Percentiles rank a stretch among this genome's conserved stretches.
phyloP scores from a whole-genome alignment of 2,888 invertebrate genomes.

The Zele albiditarsus region DNA sequence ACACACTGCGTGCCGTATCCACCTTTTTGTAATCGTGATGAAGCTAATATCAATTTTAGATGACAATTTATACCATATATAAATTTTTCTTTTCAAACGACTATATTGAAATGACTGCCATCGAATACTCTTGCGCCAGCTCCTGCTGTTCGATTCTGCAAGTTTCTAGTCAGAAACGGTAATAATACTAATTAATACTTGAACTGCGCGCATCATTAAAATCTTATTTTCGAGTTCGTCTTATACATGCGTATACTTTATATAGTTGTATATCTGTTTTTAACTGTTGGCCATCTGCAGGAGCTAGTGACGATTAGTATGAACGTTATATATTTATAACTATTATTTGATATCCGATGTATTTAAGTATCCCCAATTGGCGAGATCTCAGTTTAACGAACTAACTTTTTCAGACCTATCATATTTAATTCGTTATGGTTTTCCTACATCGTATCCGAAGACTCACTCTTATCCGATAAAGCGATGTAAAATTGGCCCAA shows the following conservation, averaged over 20 bases:
- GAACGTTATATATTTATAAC: constrained; percentile 52
- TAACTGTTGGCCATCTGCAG: constrained; percentile 53
- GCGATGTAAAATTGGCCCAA: background rate
- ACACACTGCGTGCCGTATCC: constrained; percentile 14
- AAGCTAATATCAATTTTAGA: background rate
- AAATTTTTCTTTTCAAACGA: background rate
- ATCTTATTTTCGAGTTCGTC: constrained; percentile 18
- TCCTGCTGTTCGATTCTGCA: constrained; percentile 68
- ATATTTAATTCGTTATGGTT: background rate
- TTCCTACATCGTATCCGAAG: background rate
- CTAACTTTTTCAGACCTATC: background rate
- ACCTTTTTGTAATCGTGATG: background rate
- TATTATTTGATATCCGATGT: constrained; percentile 49
- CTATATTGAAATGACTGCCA: constrained; percentile 58
- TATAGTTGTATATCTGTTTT: constrained; percentile 35
- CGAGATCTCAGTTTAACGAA: background rate
- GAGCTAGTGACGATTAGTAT: constrained; percentile 47
- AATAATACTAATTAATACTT: constrained; percentile 25
- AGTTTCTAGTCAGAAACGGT: constrained; percentile 71
- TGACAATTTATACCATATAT: background rate
- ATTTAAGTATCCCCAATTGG: background rate
- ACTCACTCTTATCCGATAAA: background rate
- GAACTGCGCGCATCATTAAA: constrained; percentile 27
- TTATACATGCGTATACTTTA: constrained; percentile 10
- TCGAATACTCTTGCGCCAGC: constrained; percentile 66